phyloP scores from a whole-genome alignment of 2,797 vertebrate genomes.

The Xerus rutilus region DNA sequence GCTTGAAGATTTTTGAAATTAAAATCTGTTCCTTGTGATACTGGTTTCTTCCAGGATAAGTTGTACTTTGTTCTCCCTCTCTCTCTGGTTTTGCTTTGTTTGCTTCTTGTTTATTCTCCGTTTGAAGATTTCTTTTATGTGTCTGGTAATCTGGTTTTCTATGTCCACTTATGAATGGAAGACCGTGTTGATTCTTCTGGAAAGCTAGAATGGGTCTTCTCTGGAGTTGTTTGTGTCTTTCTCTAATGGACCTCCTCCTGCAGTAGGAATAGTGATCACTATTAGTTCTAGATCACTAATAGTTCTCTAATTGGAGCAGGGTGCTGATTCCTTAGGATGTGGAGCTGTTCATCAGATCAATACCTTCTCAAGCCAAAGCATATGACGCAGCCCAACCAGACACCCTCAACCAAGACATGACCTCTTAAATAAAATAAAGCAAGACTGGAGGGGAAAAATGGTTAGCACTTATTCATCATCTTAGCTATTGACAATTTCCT shows the following conservation, averaged over 20 bases:
- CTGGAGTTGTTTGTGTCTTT: background rate
- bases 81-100: background rate
- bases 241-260: background rate
- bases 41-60: background rate
- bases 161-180: background rate
- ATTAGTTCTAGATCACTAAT: too few species aligned
- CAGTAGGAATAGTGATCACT: background rate
- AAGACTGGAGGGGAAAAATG: background rate
- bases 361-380: background rate
- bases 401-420: background rate
- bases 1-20: slow-evolving; percentile 13
- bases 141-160: background rate
- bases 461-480: background rate
- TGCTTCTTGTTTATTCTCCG: background rate
- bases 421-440: background rate
- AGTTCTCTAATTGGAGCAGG: background rate
- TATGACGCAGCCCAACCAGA: background rate
- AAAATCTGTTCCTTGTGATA: background rate
- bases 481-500: background rate
- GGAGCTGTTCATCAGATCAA: background rate
- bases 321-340: background rate
- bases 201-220: background rate
- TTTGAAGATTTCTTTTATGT: background rate
- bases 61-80: background rate
- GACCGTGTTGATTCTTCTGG: background rate